phyloP scores from a whole-genome alignment of 2,113 vertebrate genomes.

The Gopherus evgoodei region DNA sequence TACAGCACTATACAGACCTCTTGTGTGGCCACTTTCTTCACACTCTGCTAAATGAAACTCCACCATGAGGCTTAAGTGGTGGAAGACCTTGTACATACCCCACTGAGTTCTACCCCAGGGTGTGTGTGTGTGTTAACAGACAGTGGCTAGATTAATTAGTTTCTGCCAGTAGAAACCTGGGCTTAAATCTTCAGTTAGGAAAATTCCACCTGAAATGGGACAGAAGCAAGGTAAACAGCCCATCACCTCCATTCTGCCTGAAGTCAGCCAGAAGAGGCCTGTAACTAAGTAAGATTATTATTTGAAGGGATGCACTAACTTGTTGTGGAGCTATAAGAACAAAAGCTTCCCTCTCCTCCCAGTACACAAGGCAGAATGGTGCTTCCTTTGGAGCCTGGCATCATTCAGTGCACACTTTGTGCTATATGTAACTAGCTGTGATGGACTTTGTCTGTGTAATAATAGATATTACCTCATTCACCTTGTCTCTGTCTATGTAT shows the following conservation, averaged over 20 bases:
- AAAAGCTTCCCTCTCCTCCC: neutral
- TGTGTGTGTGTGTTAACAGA: too few relatives aligned
- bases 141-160: neutral
- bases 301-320: neutral
- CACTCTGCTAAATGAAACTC: neutral
- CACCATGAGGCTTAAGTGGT: neutral
- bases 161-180: neutral
- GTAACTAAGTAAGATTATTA: neutral
- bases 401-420: neutral
- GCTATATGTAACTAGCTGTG: neutral
- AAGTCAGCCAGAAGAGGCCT: neutral
- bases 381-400: neutral
- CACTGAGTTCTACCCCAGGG: neutral
- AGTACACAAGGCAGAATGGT: neutral
- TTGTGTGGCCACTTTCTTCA: neutral
- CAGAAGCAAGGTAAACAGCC: neutral
- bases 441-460: neutral
- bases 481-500: neutral
- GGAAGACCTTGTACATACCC: neutral
- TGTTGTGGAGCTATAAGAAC: neutral
- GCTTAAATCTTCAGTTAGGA: neutral
- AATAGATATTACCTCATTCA: neutral
- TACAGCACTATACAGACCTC: too few relatives aligned
- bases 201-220: neutral
- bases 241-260: neutral